phyloP scores from a whole-genome alignment of 2,797 vertebrate species.

The Cyclopterus lumpus region DNA sequence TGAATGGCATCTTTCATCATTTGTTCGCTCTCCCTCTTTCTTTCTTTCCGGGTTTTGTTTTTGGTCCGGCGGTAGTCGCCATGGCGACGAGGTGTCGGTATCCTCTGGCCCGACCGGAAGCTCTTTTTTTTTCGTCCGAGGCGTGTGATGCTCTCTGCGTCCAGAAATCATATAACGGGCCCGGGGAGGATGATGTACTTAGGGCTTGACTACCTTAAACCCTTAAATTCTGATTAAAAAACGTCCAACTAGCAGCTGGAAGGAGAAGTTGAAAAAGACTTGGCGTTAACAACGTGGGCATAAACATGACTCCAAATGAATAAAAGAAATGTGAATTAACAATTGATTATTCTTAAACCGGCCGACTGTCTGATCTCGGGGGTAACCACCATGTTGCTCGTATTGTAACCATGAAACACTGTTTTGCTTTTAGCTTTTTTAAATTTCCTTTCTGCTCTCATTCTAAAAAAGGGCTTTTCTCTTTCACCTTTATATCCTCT shows the following conservation, averaged over 20 bases:
- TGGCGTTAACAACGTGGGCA: not conserved
- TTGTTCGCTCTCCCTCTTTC: slow-evolving; percentile 22
- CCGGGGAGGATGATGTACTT: not conserved
- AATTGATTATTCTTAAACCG: too few relatives aligned
- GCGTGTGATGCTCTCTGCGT: slow-evolving; percentile 23
- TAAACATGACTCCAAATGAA: not conserved
- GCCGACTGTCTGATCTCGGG: not conserved
- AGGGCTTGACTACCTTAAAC: not conserved
- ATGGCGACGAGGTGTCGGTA: slow-evolving; percentile 52
- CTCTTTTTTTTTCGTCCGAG: slow-evolving; percentile 38
- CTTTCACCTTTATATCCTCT: not conserved
- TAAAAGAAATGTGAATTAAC: not conserved
- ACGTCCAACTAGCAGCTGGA: not conserved
- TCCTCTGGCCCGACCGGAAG: slow-evolving; percentile 34
- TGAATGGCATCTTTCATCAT: slow-evolving; percentile 51
- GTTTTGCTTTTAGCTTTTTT: not conserved
- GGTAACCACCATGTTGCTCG: not conserved
- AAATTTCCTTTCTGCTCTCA: slow-evolving; percentile 3
- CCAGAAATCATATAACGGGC: slow-evolving; percentile 35
- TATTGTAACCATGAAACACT: not conserved
- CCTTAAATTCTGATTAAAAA: too few relatives aligned
- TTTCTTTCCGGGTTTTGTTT: slow-evolving; percentile 3
- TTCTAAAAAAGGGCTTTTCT: not conserved
- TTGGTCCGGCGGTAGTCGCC: slow-evolving; percentile 47
- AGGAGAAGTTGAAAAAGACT: not conserved